These are phyloP conservation scores for Tapirus indicus DNA, from an alignment of 2,797 vertebrate species.

Conservation along the genomic window DNA sequence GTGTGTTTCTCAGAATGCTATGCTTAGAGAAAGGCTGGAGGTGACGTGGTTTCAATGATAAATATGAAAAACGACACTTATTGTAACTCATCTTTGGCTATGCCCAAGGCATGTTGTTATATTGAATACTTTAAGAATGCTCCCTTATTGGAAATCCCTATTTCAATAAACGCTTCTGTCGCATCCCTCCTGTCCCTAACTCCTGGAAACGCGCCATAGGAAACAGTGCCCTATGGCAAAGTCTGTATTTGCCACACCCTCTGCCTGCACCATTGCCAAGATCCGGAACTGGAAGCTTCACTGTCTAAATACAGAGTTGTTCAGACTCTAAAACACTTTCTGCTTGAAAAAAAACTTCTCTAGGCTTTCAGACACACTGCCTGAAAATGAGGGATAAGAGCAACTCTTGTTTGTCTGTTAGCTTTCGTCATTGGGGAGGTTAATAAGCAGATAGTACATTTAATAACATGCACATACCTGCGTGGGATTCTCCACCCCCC, in stretches of 20 bases:
- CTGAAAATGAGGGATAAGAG: not conserved
- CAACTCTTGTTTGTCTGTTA: not conserved
- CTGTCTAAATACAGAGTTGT: not conserved
- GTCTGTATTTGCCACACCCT: not conserved
- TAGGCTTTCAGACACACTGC: not conserved
- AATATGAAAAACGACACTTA: not conserved
- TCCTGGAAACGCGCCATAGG: not conserved
- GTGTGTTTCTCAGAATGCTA: conserved; percentile 19
- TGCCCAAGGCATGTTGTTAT: not conserved
- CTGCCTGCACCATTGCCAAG: not conserved
- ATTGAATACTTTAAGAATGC: not conserved
- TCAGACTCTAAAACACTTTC: not conserved
- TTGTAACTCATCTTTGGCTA: conserved; percentile 4
- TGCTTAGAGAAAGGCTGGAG: not conserved
- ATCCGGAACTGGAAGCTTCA: conserved; percentile 1
- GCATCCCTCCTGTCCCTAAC: not conserved
- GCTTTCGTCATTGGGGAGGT: not conserved
- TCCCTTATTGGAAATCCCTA: conserved; percentile 32
- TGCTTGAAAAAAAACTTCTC: conserved; percentile 7
- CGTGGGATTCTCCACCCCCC: not conserved
- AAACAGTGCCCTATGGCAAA: not conserved
- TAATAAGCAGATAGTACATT: not conserved
- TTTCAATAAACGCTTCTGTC: not conserved
- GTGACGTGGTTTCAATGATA: not conserved
- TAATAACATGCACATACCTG: not conserved